These are phyloP conservation scores for Corticium candelabrum DNA, from an alignment of 37 sponge, comb jelly and placozoan genomes.

Conservation along the genomic window DNA sequence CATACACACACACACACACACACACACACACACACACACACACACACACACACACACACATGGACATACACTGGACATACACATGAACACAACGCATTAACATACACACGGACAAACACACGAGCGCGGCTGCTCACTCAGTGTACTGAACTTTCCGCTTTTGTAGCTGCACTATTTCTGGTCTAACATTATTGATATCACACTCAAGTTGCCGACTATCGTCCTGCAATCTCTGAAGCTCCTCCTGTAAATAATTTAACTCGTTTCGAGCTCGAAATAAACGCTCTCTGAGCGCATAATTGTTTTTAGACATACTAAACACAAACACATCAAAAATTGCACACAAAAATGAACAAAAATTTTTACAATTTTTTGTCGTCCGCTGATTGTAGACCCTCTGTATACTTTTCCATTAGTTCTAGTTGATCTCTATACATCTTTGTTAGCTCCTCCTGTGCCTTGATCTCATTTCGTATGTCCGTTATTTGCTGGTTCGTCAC, in stretches of 20 bases:
- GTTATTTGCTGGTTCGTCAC: neutral
- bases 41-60: too few relatives aligned
- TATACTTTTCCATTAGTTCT: neutral
- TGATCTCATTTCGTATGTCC: too few relatives aligned
- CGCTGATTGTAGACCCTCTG: neutral
- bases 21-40: too few relatives aligned
- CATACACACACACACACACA: too few relatives aligned
- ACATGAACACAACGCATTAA: too few relatives aligned
- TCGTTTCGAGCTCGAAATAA: neutral
- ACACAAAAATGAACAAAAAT: neutral
- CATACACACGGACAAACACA: too few relatives aligned
- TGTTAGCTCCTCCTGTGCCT: neutral
- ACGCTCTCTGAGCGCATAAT: neutral
- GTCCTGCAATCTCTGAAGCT: neutral
- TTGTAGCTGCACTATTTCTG: constrained; percentile 1
- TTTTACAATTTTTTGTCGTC: neutral
- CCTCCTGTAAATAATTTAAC: neutral
- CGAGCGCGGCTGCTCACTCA: neutral
- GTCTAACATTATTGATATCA: neutral
- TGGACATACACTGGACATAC: too few relatives aligned
- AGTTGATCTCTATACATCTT: neutral
- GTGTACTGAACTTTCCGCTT: neutral
- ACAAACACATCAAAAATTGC: neutral
- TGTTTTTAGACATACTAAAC: neutral
- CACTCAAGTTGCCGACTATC: neutral